Evolutionary conservation across 2,888 invertebrate species (phyloP).

Genomic region (Epirrhoe alternata): DNA sequence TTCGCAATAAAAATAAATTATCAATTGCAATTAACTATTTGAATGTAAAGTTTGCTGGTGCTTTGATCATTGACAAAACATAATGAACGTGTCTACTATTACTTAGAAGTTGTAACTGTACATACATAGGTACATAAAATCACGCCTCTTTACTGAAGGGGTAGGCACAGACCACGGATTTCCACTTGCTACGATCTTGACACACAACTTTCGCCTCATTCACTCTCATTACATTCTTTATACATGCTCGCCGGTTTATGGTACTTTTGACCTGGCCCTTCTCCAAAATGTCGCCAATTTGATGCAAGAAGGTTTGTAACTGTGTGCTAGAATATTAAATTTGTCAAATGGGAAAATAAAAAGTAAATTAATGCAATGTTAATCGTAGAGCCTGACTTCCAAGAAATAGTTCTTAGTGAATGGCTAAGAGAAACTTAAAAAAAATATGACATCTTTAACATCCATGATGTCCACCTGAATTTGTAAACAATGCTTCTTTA

Average conservation of each 20-base stretch:
- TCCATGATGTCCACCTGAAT: constrained; percentile 3
- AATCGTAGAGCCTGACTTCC: constrained; percentile 5
- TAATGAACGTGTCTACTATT: neutral
- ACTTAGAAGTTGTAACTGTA: neutral
- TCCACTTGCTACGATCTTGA: too few species aligned
- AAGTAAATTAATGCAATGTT: constrained; percentile 4
- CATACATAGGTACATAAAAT: too few species aligned
- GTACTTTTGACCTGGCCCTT: too few species aligned
- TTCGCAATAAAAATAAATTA: constrained; percentile 45
- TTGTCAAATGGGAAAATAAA: neutral
- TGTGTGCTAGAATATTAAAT: neutral
- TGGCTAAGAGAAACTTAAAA: neutral
- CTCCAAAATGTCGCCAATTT: too few species aligned
- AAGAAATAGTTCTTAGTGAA: constrained; percentile 6
- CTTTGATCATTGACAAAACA: constrained; percentile 5
- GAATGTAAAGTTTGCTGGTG: neutral
- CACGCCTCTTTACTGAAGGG: too few species aligned
- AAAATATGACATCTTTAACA: constrained; percentile 11
- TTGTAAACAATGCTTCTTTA: constrained; percentile 13
- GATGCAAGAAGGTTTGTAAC: too few species aligned
- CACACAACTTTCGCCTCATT: too few species aligned
- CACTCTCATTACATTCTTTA: too few species aligned
- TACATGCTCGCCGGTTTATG: too few species aligned
- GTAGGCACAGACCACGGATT: too few species aligned
- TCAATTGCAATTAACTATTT: constrained; percentile 29